These are phyloP conservation scores for Stegophylla sp. DNA, from an alignment of 2,888 invertebrate species.

Conservation along the genomic window DNA sequence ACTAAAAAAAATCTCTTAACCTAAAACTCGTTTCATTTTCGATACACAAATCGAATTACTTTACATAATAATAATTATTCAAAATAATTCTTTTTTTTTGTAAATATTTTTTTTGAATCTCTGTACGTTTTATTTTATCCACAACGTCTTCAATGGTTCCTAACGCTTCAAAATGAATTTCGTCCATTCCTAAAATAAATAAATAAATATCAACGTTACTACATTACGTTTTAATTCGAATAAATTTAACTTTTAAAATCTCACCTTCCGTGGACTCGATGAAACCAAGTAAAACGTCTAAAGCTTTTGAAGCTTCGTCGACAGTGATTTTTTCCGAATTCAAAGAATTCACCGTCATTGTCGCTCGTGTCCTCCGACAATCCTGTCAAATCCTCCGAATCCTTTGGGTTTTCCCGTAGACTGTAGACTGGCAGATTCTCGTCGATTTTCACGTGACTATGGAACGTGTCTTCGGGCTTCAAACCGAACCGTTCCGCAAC, in stretches of 20 bases:
- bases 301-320: neutral
- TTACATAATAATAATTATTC: neutral
- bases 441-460: neutral
- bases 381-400: neutral
- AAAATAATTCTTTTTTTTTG: neutral
- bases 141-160: slow-evolving; percentile 2
- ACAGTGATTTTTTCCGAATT: neutral
- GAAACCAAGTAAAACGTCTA: neutral
- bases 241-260: neutral
- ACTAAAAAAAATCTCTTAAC: too few species aligned
- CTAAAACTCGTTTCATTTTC: too few species aligned
- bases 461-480: neutral
- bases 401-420: neutral
- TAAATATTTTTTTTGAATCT: neutral
- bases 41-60: too few species aligned
- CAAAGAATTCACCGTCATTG: neutral
- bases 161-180: slow-evolving; percentile 12
- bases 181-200: neutral
- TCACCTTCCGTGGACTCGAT: neutral
- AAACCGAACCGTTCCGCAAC: neutral
- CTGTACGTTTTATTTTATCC: slow-evolving; percentile 7
- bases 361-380: neutral
- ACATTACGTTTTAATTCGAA: too few species aligned
- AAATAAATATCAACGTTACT: neutral
- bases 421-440: neutral